Evolutionary conservation across 2,113 vertebrate genomes (phyloP).

Genomic region (Micromys minutus): DNA sequence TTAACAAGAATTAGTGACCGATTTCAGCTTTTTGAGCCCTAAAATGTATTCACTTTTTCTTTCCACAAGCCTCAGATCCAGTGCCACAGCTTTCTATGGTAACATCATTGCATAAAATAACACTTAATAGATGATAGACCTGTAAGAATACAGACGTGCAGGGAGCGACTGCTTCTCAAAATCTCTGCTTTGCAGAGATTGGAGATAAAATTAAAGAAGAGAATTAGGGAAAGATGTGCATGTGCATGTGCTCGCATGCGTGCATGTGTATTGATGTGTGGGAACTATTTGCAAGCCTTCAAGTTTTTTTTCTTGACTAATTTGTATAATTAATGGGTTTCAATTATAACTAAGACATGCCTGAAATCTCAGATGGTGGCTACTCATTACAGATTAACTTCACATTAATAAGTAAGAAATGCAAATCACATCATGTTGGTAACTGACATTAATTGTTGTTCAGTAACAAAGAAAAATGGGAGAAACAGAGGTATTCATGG

Average conservation of each 20-base stretch:
- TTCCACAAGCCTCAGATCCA: slow-evolving; percentile 64
- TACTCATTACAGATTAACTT: slow-evolving; percentile 39
- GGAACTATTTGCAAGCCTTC: slow-evolving; percentile 43
- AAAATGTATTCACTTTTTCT: slow-evolving; percentile 63
- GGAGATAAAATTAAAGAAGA: slow-evolving; percentile 70
- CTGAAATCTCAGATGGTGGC: slow-evolving; percentile 35
- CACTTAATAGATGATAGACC: slow-evolving; percentile 56
- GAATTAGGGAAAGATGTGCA: slow-evolving; percentile 74
- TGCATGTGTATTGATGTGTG: background rate
- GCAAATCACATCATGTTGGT: background rate
- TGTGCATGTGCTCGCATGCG: background rate
- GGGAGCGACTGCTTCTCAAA: slow-evolving; percentile 40
- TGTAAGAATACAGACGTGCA: slow-evolving; percentile 68
- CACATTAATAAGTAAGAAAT: slow-evolving; percentile 56
- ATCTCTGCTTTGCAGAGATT: slow-evolving; percentile 67
- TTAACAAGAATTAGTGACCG: slow-evolving; percentile 62
- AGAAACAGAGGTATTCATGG: slow-evolving; percentile 36
- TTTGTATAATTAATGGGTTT: slow-evolving; percentile 45
- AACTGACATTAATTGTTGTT: slow-evolving; percentile 5
- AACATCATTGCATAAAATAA: slow-evolving; percentile 69
- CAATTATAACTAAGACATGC: slow-evolving; percentile 41
- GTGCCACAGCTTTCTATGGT: slow-evolving; percentile 48
- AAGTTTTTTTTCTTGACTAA: slow-evolving; percentile 71
- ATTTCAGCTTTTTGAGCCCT: slow-evolving; percentile 65
- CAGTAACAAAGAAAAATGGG: slow-evolving; percentile 8